phyloP scores from a whole-genome alignment of 2,888 invertebrate species.

The Drosophila demipolita region DNA sequence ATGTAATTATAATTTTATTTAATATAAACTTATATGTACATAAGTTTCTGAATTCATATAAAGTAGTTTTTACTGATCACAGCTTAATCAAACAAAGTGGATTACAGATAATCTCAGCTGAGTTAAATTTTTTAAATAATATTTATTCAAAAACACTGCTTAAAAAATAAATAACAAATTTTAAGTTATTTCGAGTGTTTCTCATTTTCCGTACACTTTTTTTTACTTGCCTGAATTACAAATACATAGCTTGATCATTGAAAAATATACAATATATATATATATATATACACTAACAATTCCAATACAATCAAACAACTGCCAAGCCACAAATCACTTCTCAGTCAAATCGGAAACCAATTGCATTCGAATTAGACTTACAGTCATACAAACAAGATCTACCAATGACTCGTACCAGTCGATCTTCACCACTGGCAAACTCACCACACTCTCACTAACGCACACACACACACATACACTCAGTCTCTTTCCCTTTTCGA shows the following conservation, averaged over 20 bases:
- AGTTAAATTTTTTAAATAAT: not conserved
- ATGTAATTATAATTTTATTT: not conserved
- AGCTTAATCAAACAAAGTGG: not conserved
- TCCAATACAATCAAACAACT: not conserved
- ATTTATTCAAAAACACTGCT: not conserved
- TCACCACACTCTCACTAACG: constrained; percentile 50
- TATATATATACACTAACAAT: not conserved
- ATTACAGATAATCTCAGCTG: not conserved
- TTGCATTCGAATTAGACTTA: constrained; percentile 41
- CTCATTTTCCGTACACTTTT: not conserved
- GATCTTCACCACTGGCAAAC: constrained; percentile 62
- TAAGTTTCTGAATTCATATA: not conserved
- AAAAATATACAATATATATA: not conserved
- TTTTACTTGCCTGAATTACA: not conserved
- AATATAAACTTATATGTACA: not conserved
- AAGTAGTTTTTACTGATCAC: not conserved
- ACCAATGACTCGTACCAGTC: constrained; percentile 35
- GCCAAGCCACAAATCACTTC: not conserved
- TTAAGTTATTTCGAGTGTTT: not conserved
- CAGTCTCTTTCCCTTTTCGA: constrained; percentile 54
- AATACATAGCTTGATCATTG: not conserved
- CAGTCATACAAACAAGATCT: constrained; percentile 31
- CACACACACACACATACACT: constrained; percentile 19
- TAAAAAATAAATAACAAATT: not conserved
- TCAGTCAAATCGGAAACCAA: constrained; percentile 42